Base-by-base conservation (phyloP, 2,888 invertebrate genomes). In the Sthenelais limicola region DNA sequence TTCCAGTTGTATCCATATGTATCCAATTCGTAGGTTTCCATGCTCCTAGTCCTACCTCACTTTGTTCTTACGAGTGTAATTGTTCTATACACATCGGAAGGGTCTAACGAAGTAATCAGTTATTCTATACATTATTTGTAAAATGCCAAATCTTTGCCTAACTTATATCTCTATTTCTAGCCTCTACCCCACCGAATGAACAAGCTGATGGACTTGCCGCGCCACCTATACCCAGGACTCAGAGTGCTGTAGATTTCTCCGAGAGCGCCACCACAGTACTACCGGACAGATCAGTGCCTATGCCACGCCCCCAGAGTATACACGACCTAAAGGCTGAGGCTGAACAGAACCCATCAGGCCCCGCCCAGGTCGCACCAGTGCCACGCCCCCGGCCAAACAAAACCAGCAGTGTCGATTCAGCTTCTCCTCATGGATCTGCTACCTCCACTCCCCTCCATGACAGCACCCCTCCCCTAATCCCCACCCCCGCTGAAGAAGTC, bases 211-310 rank as follows among this genome's bases (percentile, higher is more conserved):
- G 47, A 15, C 32, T 43, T 1, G 32, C 43, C 1, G 51, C 73
- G n/a, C 33, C 28, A 38, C 66, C 73, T 15, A 52, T 71, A 30
- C 71, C 73, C 35, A 49, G 73, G 18, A 73, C 35, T 32, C 26
- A 33, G 43, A 73, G 73, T 52, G 62, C 43, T 7, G 58, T n/a
- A 5, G 62, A 52, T 54, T 24, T 73, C 21, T 12, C 54, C 21
- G 30, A 70, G 7, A 48, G 71, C 38, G 24, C 71, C 48, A 9
- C 47, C 9, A 15, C 62, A 62, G 3, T 15, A n/a, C 9, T 58
- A 28, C 30, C 68, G 51, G 33, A 5, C 51, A 51, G 21, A 56
- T 32, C 56, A n/a, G 5, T 56, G 38, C 51, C 32, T 43, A 56
- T 38, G 66, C 48, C 32, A 30, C 54, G 33, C 28, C 43, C 24